Base-by-base conservation (phyloP, 2,797 vertebrate species). In the Tachyglossus aculeatus region DNA sequence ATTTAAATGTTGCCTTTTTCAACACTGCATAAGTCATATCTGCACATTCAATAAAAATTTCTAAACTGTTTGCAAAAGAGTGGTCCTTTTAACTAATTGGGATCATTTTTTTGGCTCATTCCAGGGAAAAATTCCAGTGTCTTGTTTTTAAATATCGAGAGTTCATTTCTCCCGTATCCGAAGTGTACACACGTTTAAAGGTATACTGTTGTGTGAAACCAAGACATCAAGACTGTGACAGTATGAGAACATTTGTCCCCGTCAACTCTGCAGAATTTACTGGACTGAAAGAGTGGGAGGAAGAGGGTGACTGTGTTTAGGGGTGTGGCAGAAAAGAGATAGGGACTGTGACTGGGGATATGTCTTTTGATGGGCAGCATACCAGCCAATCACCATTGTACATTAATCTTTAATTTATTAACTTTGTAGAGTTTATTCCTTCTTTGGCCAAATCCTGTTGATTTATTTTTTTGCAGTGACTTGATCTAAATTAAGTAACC, bases 1-100 rank as follows among this genome's bases (percentile, higher is more conserved):
- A 83, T 83, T 83, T 87, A 54, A 87, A 87, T 83, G 76, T 76
- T 87, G 73, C 83, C 78, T 81, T 73, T 85, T 71, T 71, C 67
- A 69, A 47, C 78, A 50, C 71, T 80, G 68, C 50, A 74, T 67
- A 71, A 83, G 39, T 14, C 59, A 52, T 54, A 38, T n/a, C 53
- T 78, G 79, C 65, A 67, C 59, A 80, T 58, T 69, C 34, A 78
- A 60, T 63, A 41, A 80, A 48, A 83, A n/a, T 55, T 80, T 81
- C 60, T 58, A 56, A 52, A 52, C 64, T 64, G 38, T 73, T 74
- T 71, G 22, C 29, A 78, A 57, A 47, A 48, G 31, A 71, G 55
- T 65, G 41, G 45, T 52, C 71, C 54, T 40, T 69, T 56, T 71
- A 50, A 63, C 75, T 47, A 43, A 70, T 59, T 71, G 31, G 61